A percentile compares a stretch with the other conserved stretches of the same genome.
Evolutionary conservation across 92 coral and sea anemone species (phyloP).

Genomic region (Porites rus): DNA sequence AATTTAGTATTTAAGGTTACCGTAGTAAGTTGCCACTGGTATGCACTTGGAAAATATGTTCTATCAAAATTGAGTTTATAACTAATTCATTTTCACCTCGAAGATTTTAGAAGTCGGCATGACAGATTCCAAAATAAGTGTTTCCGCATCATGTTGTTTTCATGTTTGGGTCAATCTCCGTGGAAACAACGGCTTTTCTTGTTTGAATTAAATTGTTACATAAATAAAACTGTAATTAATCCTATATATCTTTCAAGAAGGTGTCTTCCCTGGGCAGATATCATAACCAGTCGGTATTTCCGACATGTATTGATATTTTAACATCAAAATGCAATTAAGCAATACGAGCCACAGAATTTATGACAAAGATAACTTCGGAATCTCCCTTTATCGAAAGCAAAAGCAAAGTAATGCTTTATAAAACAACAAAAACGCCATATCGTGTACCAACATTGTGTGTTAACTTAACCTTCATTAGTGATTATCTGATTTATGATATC

Average conservation of each 20-base stretch:
- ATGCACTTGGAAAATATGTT: background rate
- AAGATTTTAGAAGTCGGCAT: background rate
- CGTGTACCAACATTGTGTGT: background rate
- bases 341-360: background rate
- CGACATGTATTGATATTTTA: background rate
- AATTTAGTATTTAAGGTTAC: background rate
- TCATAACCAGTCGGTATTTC: background rate
- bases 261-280: constrained; percentile 20
- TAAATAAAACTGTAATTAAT: constrained; percentile 17
- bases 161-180: background rate
- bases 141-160: background rate
- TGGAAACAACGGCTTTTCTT: background rate
- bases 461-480: background rate
- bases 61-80: background rate
- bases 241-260: background rate
- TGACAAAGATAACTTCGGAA: constrained; percentile 14
- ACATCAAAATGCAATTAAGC: background rate
- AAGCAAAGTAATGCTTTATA: background rate
- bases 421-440: background rate
- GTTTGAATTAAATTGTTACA: constrained; percentile 33
- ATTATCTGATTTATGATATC: background rate
- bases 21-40: background rate
- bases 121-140: background rate
- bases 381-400: constrained; percentile 7
- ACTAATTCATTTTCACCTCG: background rate